These are phyloP conservation scores for Brachystomella parvula DNA, from an alignment of 1,140 invertebrate species.

Conservation along the genomic window DNA sequence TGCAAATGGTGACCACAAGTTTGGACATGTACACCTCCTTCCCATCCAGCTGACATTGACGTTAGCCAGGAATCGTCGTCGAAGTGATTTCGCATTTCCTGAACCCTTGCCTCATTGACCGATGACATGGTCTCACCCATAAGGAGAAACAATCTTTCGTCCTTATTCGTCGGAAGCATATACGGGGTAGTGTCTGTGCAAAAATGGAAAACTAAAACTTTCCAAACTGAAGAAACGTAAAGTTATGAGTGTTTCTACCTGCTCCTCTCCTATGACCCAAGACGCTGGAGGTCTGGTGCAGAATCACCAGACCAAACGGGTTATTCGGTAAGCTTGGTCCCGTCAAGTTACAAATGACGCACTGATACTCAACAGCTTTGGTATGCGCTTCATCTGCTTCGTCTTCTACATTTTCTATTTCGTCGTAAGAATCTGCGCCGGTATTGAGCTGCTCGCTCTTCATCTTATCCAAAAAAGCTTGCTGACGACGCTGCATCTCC, in stretches of 20 bases:
- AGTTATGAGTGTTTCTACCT: too few species aligned
- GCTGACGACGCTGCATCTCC: constrained; percentile 83
- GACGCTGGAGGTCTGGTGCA: constrained; percentile 76
- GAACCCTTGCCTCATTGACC: constrained; percentile 59
- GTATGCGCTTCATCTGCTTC: constrained; percentile 40
- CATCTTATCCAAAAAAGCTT: constrained; percentile 79
- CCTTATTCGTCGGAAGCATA: constrained; percentile 58
- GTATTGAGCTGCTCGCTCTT: constrained; percentile 46
- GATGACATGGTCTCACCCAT: constrained; percentile 49
- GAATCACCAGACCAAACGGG: constrained; percentile 81
- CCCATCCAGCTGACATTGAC: constrained; percentile 66
- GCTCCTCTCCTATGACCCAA: constrained; percentile 61
- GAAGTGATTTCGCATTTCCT: constrained; percentile 63
- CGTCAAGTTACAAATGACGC: constrained; percentile 90
- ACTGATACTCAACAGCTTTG: constrained; percentile 72
- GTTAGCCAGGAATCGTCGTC: constrained; percentile 69
- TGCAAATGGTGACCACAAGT: constrained; percentile 94
- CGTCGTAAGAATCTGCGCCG: constrained; percentile 7
- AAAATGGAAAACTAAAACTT: not conserved
- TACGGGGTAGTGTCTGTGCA: not conserved
- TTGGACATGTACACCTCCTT: constrained; percentile 78
- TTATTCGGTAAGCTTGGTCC: constrained; percentile 72
- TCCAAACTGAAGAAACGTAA: not conserved
- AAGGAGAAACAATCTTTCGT: constrained; percentile 49
- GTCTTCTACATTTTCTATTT: not conserved